Conservation (phyloP, 2,113 vertebrate genomes). For the Pelecanus crispus region DNA sequence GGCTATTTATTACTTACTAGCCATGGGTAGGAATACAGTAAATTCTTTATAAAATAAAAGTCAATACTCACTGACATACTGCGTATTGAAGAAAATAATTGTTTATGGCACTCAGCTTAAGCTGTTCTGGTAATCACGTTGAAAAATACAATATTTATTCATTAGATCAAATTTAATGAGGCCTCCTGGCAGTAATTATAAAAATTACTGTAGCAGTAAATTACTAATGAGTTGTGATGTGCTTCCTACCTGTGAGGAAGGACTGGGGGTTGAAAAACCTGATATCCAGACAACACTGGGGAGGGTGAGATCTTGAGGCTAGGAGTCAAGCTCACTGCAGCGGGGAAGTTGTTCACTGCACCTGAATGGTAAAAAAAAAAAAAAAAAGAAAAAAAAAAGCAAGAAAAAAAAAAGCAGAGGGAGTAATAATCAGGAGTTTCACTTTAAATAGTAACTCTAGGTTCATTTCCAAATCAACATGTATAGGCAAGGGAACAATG, state of each 20-base stretch:
- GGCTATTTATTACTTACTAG: conserved; percentile 58
- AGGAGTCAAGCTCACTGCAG: conserved; percentile 80
- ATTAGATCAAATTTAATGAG: conserved; percentile 99
- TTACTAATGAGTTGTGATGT: conserved; percentile 95
- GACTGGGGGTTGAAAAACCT: conserved; percentile 94
- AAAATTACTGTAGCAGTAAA: conserved; percentile 99
- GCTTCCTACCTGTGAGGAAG: conserved; percentile 93
- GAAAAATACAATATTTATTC: conserved; percentile 99
- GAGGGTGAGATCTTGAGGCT: conserved; percentile 85
- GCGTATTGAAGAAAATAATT: conserved; percentile 99
- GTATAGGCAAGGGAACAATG: background rate
- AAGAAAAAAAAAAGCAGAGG: background rate
- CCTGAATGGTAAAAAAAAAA: conserved; percentile 64
- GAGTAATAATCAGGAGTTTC: background rate
- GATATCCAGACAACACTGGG: conserved; percentile 88
- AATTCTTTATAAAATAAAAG: conserved; percentile 84
- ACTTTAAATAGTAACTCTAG: background rate
- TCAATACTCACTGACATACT: conserved; percentile 94
- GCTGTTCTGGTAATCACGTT: conserved; percentile 99
- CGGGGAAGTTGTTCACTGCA: conserved; percentile 73
- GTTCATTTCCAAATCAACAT: background rate
- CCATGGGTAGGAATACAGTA: conserved; percentile 60
- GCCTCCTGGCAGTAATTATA: conserved; percentile 99
- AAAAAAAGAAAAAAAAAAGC: background rate
- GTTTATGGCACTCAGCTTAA: conserved; percentile 99